These are phyloP conservation scores for Leptestheria dahalacensis DNA, from an alignment of 1,140 invertebrate species.

Conservation along the genomic window DNA sequence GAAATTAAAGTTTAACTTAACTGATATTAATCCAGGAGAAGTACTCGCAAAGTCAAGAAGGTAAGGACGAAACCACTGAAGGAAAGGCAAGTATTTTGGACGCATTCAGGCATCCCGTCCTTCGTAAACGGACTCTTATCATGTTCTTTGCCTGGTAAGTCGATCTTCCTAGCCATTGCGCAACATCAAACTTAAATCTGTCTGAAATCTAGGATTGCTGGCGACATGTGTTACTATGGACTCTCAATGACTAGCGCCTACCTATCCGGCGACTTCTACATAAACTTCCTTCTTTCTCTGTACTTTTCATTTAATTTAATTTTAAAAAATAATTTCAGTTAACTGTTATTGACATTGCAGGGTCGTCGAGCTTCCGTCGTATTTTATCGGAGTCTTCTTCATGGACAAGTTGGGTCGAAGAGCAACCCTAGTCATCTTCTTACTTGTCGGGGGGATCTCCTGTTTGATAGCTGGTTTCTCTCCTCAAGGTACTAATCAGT, in stretches of 20 bases:
- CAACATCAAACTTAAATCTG: background rate
- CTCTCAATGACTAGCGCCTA: conserved; percentile 1
- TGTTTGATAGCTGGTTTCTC: background rate
- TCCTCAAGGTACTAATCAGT: background rate
- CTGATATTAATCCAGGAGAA: too few relatives aligned
- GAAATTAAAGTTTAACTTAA: too few relatives aligned
- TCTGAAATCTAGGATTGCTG: conserved; percentile 1
- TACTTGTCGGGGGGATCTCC: background rate
- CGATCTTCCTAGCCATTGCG: background rate
- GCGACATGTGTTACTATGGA: conserved; percentile 4
- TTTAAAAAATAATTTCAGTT: background rate
- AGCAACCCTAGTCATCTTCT: background rate
- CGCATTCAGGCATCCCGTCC: background rate
- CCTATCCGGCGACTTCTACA: background rate
- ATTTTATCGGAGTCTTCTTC: background rate
- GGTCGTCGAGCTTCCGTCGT: conserved; percentile 6
- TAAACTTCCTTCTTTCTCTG: conserved; percentile 2
- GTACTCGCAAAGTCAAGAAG: too few relatives aligned
- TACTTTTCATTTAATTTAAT: background rate
- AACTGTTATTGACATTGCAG: background rate
- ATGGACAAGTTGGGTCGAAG: conserved; percentile 1
- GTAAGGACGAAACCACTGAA: background rate
- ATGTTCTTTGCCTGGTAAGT: conserved; percentile 9
- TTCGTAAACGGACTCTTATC: conserved; percentile 1
- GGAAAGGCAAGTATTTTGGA: background rate